A percentile compares a stretch with the other conserved stretches of the same genome.
phyloP scores from a whole-genome alignment of 1,140 invertebrate genomes.

The Onthophagus taurus region DNA sequence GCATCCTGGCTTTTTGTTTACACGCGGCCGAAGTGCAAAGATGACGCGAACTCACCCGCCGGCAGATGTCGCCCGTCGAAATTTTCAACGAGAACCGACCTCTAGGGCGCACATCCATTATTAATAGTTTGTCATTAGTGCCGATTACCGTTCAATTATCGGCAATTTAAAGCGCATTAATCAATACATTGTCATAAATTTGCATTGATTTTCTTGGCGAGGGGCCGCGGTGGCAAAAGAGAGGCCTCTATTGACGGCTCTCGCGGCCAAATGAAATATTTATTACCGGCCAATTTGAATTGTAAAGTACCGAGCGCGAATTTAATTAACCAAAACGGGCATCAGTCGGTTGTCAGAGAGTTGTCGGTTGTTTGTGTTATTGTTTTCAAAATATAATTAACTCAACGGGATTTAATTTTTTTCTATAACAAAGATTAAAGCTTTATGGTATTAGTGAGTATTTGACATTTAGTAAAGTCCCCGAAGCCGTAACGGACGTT shows the following conservation, averaged over 20 bases:
- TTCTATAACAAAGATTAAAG: too few species aligned
- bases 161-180: slow-evolving; percentile 23
- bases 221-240: background rate
- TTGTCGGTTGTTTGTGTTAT: background rate
- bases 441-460: too few species aligned
- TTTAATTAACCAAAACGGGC: background rate
- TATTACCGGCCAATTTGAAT: slow-evolving; percentile 12
- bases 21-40: too few species aligned
- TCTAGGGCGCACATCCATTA: too few species aligned
- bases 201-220: slow-evolving; percentile 15
- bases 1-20: too few species aligned
- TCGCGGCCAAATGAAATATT: slow-evolving; percentile 12
- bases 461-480: too few species aligned
- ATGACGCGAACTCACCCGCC: too few species aligned
- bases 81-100: too few species aligned
- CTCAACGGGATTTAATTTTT: too few species aligned
- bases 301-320: slow-evolving; percentile 8
- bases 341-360: background rate
- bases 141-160: slow-evolving; percentile 23
- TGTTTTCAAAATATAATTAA: too few species aligned
- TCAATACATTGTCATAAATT: slow-evolving; percentile 24
- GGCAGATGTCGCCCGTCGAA: too few species aligned
- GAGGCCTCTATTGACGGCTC: slow-evolving; percentile 10
- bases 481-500: too few species aligned
- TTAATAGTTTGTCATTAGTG: slow-evolving; percentile 25